Percentiles rank a stretch among this genome's conserved stretches.
phyloP scores from a whole-genome alignment of 2,113 vertebrate species.

The Caloenas nicobarica region DNA sequence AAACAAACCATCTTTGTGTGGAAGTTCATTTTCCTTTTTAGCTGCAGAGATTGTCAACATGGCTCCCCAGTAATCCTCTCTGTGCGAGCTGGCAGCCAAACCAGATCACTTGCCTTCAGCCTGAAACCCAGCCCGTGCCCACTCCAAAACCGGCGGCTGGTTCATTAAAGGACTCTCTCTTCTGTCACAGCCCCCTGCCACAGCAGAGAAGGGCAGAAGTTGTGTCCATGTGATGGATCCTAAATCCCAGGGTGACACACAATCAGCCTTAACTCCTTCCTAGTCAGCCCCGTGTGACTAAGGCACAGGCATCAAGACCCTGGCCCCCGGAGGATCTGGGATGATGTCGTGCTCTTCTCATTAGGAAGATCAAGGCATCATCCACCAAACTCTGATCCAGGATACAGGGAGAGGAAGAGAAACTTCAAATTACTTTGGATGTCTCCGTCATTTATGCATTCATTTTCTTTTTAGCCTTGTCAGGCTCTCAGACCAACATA shows the following conservation, averaged over 20 bases:
- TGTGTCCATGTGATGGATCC: background rate
- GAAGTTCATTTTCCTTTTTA: constrained; percentile 40
- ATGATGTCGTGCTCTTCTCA: background rate
- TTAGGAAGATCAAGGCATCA: background rate
- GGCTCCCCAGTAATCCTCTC: constrained; percentile 5
- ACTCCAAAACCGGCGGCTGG: fast-evolving
- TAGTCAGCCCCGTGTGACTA: background rate
- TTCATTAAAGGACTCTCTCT: background rate
- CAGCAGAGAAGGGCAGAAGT: background rate
- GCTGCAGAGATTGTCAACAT: background rate
- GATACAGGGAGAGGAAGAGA: background rate
- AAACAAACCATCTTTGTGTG: constrained; percentile 12
- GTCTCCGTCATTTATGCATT: fast-evolving
- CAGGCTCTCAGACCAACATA: background rate
- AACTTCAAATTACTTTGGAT: background rate
- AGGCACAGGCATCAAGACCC: background rate
- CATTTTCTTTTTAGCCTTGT: background rate
- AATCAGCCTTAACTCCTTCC: background rate
- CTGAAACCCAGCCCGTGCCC: background rate
- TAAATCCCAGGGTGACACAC: background rate
- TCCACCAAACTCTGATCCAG: background rate
- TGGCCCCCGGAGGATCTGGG: background rate
- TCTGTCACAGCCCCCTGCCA: background rate
- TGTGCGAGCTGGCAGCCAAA: fast-evolving
- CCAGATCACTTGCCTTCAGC: background rate